Conservation (phyloP, 2,113 vertebrate genomes). For the Benitochromis conjunctus region DNA sequence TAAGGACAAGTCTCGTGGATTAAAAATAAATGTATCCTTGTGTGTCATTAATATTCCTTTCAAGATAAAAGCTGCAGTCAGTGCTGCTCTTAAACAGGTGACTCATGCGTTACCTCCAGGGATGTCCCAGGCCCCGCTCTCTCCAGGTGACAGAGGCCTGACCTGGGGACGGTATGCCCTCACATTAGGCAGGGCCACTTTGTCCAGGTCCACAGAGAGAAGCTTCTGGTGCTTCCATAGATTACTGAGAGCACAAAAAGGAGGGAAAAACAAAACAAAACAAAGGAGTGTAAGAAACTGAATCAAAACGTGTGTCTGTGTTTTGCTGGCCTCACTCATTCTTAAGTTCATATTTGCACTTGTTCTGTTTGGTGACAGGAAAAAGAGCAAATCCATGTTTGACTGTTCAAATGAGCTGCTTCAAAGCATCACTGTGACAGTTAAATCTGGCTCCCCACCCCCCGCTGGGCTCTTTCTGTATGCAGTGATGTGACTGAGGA, state of each 20-base stretch:
- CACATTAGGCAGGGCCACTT: slow-evolving; percentile 89
- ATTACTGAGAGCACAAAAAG: slow-evolving; percentile 74
- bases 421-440: neutral
- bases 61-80: neutral
- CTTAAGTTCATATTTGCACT: neutral
- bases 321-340: neutral
- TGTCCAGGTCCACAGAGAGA: slow-evolving; percentile 93
- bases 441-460: neutral
- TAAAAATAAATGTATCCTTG: neutral
- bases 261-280: neutral
- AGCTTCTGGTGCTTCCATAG: slow-evolving; percentile 99
- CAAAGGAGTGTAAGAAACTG: neutral
- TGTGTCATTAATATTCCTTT: neutral
- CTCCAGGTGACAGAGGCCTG: slow-evolving; percentile 92
- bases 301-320: neutral
- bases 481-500: neutral
- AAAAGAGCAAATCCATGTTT: neutral
- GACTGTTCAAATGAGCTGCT: neutral
- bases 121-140: slow-evolving; percentile 97
- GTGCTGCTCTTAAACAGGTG: neutral
- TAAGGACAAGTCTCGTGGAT: neutral
- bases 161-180: slow-evolving; percentile 92
- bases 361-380: neutral
- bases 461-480: neutral
- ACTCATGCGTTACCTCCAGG: slow-evolving; percentile 83